Percentiles rank a stretch among this genome's conserved stretches.
These are phyloP conservation scores for Epinotia ramella DNA, from an alignment of 2,888 invertebrate species.

Conservation along the genomic window DNA sequence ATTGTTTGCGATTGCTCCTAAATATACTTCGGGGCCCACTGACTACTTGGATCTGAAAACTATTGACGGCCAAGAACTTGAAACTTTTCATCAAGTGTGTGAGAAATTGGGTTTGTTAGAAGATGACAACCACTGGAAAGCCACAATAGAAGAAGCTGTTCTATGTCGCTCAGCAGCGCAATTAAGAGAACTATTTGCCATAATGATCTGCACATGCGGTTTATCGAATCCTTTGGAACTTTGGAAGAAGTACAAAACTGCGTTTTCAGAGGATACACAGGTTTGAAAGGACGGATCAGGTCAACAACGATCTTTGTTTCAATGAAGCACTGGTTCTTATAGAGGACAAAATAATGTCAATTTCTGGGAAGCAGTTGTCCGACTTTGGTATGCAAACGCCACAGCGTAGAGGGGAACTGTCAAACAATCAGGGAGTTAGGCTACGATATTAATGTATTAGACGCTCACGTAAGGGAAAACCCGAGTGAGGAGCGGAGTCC, in stretches of 20 bases:
- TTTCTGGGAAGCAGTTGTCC: background rate
- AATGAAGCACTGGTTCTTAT: background rate
- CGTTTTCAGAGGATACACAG: background rate
- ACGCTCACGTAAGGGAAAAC: too few relatives aligned
- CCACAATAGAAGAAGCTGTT: slow-evolving; percentile 55
- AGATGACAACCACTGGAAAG: slow-evolving; percentile 59
- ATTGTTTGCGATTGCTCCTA: background rate
- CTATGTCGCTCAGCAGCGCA: slow-evolving; percentile 42
- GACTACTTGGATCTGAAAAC: too few relatives aligned
- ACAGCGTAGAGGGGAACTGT: too few relatives aligned
- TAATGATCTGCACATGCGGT: slow-evolving; percentile 50
- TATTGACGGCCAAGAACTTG: too few relatives aligned
- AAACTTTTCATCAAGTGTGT: too few relatives aligned
- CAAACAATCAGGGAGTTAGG: too few relatives aligned
- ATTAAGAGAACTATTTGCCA: slow-evolving; percentile 50
- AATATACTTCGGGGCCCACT: background rate
- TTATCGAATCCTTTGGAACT: slow-evolving; percentile 49
- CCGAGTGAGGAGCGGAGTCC: too few relatives aligned
- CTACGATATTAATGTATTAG: too few relatives aligned
- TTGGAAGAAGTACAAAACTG: background rate
- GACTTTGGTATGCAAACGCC: background rate
- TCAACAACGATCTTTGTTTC: background rate
- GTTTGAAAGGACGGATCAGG: background rate
- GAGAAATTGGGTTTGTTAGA: slow-evolving; percentile 56
- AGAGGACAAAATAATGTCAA: background rate